These are phyloP conservation scores for Cancer borealis DNA, from an alignment of 2,888 invertebrate species.

Conservation along the genomic window DNA sequence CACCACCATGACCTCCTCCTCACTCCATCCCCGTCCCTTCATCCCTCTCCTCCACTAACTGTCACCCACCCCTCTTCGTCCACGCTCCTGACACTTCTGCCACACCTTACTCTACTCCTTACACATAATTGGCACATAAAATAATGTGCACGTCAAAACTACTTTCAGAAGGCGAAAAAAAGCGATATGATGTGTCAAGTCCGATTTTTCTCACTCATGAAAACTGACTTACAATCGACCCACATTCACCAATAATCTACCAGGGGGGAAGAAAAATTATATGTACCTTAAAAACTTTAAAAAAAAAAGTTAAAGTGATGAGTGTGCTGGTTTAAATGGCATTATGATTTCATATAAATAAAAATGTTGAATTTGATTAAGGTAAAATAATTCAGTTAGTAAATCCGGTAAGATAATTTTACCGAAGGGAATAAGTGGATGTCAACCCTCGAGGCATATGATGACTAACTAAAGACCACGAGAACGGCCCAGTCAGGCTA, in stretches of 20 bases:
- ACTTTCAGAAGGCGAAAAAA: neutral
- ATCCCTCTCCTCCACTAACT: neutral
- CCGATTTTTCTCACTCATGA: neutral
- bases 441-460: neutral
- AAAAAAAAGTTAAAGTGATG: neutral
- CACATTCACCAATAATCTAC: neutral
- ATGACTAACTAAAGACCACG: neutral
- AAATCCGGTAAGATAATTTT: neutral
- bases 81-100: neutral
- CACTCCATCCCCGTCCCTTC: neutral
- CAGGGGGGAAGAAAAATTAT: neutral
- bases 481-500: neutral
- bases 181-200: neutral
- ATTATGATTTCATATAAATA: neutral
- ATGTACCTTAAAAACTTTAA: neutral
- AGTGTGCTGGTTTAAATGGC: neutral
- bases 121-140: slow-evolving; percentile 13
- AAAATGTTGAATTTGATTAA: neutral
- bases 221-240: neutral
- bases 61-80: neutral
- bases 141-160: neutral
- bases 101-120: neutral
- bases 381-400: neutral
- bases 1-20: neutral
- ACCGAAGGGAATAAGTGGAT: neutral